These are phyloP conservation scores for Boloria euphrosyne DNA, from an alignment of 2,888 invertebrate genomes.

Conservation along the genomic window DNA sequence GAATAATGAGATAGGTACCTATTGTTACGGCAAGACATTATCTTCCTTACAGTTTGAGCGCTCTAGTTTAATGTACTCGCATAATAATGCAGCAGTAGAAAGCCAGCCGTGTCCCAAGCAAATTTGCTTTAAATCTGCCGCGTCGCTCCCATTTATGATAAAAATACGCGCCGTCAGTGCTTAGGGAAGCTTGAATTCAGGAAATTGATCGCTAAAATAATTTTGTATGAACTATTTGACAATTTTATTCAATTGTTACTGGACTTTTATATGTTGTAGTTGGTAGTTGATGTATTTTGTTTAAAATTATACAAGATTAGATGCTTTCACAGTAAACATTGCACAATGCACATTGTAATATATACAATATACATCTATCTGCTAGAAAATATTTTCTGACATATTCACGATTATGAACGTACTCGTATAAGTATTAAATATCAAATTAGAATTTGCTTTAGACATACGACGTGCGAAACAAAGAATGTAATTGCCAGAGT, in stretches of 20 bases:
- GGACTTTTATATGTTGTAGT: neutral
- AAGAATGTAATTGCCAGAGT: conserved; percentile 20
- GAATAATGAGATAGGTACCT: conserved; percentile 30
- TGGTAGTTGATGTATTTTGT: neutral
- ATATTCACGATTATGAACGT: neutral
- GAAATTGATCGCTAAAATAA: conserved; percentile 44
- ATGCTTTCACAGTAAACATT: neutral
- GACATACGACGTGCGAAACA: conserved; percentile 6
- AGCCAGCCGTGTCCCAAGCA: conserved; percentile 39
- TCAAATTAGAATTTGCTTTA: conserved; percentile 11
- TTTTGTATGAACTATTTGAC: conserved; percentile 7
- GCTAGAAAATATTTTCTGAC: neutral
- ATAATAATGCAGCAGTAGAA: conserved; percentile 42
- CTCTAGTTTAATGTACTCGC: conserved; percentile 38
- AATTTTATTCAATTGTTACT: neutral
- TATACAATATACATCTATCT: too few species aligned
- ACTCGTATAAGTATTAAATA: neutral
- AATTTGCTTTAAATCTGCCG: conserved; percentile 42
- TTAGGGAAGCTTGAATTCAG: conserved; percentile 32
- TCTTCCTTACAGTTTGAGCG: conserved; percentile 34
- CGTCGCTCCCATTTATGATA: conserved; percentile 37
- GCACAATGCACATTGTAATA: neutral
- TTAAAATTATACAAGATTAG: neutral
- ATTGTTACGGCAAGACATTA: conserved; percentile 34
- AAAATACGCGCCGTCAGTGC: conserved; percentile 36